Evolutionary conservation across 1,140 invertebrate species (phyloP).

Genomic region (Aricia agestis): DNA sequence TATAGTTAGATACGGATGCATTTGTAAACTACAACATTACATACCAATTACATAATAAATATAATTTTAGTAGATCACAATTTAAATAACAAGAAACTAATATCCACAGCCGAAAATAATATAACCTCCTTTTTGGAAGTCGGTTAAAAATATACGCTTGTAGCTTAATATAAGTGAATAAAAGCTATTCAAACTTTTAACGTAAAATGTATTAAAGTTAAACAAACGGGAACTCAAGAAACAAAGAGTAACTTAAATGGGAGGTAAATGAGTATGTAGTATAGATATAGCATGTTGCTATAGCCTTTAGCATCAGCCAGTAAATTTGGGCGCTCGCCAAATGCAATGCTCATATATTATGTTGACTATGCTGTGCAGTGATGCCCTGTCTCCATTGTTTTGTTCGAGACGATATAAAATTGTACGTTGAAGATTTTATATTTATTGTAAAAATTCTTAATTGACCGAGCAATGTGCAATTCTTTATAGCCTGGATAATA

Average conservation of each 20-base stretch:
- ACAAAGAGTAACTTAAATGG: neutral
- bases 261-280: neutral
- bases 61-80: no score
- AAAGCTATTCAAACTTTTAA: no score
- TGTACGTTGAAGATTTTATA: neutral
- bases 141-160: neutral
- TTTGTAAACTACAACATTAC: no score
- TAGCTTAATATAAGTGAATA: no score
- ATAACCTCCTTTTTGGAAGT: no score
- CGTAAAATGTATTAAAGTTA: neutral
- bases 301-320: constrained; percentile 29
- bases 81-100: no score
- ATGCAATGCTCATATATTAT: constrained; percentile 68
- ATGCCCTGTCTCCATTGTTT: constrained; percentile 34
- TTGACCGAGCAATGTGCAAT: no score
- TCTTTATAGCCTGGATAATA: no score
- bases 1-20: no score
- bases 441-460: no score
- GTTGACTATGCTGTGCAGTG: constrained; percentile 52
- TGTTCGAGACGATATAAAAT: constrained; percentile 18
- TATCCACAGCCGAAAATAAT: no score
- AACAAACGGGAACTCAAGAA: neutral
- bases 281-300: neutral
- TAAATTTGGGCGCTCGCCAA: constrained; percentile 65
- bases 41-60: no score